Evolutionary conservation across 2,888 invertebrate species (phyloP), one percentile per base, ranked within the genome.

Genomic region (Spodoptera picta): DNA sequence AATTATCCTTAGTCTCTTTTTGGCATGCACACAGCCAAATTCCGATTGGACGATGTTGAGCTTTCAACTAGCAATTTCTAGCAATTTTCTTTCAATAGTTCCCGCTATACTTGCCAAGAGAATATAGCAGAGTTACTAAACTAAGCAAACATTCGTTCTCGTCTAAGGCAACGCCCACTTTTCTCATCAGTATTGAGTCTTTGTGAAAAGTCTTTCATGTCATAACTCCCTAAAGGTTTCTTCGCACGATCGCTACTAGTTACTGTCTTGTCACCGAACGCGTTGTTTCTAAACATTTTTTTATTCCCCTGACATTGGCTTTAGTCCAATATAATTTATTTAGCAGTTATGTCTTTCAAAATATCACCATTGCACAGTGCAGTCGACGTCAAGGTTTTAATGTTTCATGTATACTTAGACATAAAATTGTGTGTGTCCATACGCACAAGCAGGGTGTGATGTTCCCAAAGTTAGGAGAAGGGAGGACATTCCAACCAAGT

Each of bases 261-360:
- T 77, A 63, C 53, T 19, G 48, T 42, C 59, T 46, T 64, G 72
- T 68, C 69, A 61, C 48, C 49, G 48, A 49, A 12, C 49, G 58
- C 60, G 60, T 76, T 75, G 74, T 75, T 66, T 60, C 60, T 75
- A 71, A 79, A 75, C 72, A 71, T 69, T 80, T 78, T 79, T 77
- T 73, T 64, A 57, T 72, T 69, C 63, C 73, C 69, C 79, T 81
- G 80, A 73, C 80, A 76, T 85, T 92, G 92, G 92, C 91, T 66
- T 46, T 24, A 48, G 57, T 87, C 91, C 92, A 92, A 86, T 80
- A 83, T 87, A 88, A 90, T 92, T 90, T 90, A 89, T 91, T 85
- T 78, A 84, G 84, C 86, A 79, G 88, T 88, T 87, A 88, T 84
- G 83, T 88, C 86, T 90, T 90, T 89, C 85, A 87, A 86, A 88